phyloP scores from a whole-genome alignment of 2,797 vertebrate species.

The Siniperca undulata region DNA sequence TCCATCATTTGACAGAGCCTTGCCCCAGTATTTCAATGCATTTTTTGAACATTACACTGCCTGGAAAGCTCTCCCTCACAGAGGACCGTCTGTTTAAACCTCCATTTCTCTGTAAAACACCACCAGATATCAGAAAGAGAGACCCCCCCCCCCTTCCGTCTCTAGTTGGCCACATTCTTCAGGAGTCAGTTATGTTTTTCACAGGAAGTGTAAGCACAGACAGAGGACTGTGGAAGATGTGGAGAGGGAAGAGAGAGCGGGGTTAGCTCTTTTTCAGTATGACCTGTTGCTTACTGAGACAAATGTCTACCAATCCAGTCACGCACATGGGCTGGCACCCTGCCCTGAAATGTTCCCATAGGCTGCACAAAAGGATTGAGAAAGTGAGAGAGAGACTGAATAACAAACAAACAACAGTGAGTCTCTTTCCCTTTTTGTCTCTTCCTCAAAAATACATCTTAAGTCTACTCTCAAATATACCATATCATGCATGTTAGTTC shows the following conservation, averaged over 20 bases:
- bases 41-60: slow-evolving; percentile 16
- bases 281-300: slow-evolving; percentile 65
- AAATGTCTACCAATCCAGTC: slow-evolving; percentile 68
- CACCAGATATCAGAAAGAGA: slow-evolving; percentile 37
- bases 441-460: slow-evolving; percentile 4
- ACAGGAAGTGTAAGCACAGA: slow-evolving; percentile 78
- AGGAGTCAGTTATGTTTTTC: slow-evolving; percentile 77
- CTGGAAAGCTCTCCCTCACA: not conserved
- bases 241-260: slow-evolving; percentile 22
- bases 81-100: slow-evolving; percentile 18
- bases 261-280: slow-evolving; percentile 41
- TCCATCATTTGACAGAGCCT: slow-evolving; percentile 9
- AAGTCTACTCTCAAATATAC: slow-evolving; percentile 2
- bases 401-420: slow-evolving; percentile 16
- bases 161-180: slow-evolving; percentile 79
- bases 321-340: slow-evolving; percentile 65
- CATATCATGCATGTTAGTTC: not conserved
- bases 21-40: not conserved
- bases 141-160: not conserved
- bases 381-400: slow-evolving; percentile 28
- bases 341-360: slow-evolving; percentile 57
- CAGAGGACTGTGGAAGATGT: slow-evolving; percentile 55
- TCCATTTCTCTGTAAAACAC: slow-evolving; percentile 36
- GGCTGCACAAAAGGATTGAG: slow-evolving; percentile 28
- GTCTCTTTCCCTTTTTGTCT: not conserved